phyloP scores from a whole-genome alignment of 2,113 vertebrate genomes.

The Ailurus styani region DNA sequence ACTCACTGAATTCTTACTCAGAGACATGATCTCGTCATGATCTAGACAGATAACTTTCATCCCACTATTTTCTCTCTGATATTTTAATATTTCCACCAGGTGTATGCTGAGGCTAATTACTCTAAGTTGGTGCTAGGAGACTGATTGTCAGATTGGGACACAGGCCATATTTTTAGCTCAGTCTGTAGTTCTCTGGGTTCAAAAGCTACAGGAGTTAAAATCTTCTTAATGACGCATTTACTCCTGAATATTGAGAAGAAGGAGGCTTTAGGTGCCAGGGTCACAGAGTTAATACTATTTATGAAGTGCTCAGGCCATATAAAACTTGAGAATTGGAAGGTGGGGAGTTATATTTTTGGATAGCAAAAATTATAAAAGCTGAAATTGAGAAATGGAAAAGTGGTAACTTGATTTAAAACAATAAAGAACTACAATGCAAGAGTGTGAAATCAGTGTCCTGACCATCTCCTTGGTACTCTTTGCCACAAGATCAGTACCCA shows the following conservation, averaged over 20 bases:
- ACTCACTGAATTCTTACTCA: constrained; percentile 50
- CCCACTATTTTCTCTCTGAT: constrained; percentile 53
- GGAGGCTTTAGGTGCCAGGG: too few relatives aligned
- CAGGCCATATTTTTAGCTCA: background rate
- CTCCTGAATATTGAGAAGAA: background rate
- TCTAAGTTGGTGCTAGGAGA: background rate
- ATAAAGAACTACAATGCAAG: background rate
- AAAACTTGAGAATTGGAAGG: background rate
- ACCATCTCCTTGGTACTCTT: background rate
- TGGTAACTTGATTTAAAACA: background rate
- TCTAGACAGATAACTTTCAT: constrained; percentile 5
- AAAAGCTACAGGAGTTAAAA: background rate
- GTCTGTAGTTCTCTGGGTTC: background rate
- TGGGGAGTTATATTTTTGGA: background rate
- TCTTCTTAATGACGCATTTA: background rate
- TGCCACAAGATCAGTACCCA: background rate
- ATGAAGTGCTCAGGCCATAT: background rate
- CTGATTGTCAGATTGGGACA: constrained; percentile 7
- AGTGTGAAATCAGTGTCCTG: background rate
- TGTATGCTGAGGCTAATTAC: background rate
- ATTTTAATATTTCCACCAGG: constrained; percentile 29
- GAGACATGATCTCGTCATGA: background rate
- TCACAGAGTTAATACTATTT: background rate
- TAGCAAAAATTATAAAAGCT: background rate
- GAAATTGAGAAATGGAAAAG: background rate